These are phyloP conservation scores for Philopotamus ludificatus DNA, from an alignment of 1,140 invertebrate species.

Conservation along the genomic window DNA sequence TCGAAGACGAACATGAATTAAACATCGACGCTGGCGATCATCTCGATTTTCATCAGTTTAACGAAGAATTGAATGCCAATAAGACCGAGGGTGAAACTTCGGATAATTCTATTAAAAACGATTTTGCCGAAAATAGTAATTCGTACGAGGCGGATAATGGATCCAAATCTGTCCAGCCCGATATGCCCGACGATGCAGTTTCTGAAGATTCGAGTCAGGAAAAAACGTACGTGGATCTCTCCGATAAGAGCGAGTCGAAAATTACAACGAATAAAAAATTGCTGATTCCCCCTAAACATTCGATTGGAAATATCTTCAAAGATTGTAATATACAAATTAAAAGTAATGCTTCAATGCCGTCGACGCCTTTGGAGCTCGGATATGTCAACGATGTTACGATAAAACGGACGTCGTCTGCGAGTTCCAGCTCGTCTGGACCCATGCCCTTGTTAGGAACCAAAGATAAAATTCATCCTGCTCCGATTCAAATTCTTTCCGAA, in stretches of 20 bases:
- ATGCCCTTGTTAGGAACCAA: background rate
- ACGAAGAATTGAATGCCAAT: background rate
- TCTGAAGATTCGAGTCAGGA: slow-evolving; percentile 41
- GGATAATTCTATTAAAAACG: background rate
- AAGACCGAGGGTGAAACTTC: background rate
- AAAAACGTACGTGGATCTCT: slow-evolving; percentile 41
- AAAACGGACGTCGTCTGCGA: slow-evolving; percentile 22
- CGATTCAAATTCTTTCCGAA: slow-evolving; percentile 50
- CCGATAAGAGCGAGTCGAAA: slow-evolving; percentile 40
- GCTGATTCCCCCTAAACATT: background rate
- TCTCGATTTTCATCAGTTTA: background rate
- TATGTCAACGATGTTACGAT: slow-evolving; percentile 37
- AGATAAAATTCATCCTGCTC: slow-evolving; percentile 27
- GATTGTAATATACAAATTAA: slow-evolving; percentile 36
- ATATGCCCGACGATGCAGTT: slow-evolving; percentile 29
- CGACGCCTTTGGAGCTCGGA: slow-evolving; percentile 4
- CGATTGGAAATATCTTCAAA: background rate
- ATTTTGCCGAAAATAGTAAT: background rate
- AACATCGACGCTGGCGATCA: background rate
- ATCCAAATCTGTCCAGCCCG: slow-evolving; percentile 11
- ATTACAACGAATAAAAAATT: slow-evolving; percentile 35
- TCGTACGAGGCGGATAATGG: slow-evolving; percentile 23
- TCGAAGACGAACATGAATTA: slow-evolving; percentile 11
- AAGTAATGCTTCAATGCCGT: slow-evolving; percentile 11
- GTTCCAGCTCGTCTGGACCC: background rate